Conservation (phyloP, 37 sponge, comb jelly and placozoan species). For the Amphimedon queenslandica region DNA sequence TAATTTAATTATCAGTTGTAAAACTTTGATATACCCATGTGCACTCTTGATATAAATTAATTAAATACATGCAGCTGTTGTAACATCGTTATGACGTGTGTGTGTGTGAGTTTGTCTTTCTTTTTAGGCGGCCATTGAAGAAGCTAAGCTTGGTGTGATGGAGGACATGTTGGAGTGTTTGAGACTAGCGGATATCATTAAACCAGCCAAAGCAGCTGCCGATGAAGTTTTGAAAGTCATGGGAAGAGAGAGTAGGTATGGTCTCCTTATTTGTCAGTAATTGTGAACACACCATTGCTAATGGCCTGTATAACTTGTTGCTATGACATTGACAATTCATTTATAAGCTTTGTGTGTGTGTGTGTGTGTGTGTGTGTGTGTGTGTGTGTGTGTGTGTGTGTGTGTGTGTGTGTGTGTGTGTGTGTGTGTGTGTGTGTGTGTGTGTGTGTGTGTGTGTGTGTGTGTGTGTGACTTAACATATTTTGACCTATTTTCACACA, state of each 20-base stretch:
- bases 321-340: too few species aligned
- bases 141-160: constrained; percentile 72
- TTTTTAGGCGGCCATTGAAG: constrained; percentile 64
- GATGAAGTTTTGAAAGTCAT: constrained; percentile 36
- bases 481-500: too few species aligned
- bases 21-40: too few species aligned
- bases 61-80: too few species aligned
- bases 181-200: constrained; percentile 63
- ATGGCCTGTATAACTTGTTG: too few species aligned
- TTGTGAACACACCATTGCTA: too few species aligned
- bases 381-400: not conserved
- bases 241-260: not conserved
- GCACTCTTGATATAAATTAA: too few species aligned
- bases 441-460: not conserved
- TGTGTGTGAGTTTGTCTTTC: too few species aligned
- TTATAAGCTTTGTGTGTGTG: not conserved
- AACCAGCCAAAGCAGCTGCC: constrained; percentile 73
- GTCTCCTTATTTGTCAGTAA: too few species aligned
- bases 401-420: not conserved
- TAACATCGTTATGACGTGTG: too few species aligned
- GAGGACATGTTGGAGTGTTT: constrained; percentile 75
- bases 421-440: not conserved
- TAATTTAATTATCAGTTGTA: too few species aligned
- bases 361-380: not conserved
- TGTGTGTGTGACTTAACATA: too few species aligned